Evolutionary conservation across 2,113 vertebrate species (phyloP).

Genomic region (Microtus montanus): DNA sequence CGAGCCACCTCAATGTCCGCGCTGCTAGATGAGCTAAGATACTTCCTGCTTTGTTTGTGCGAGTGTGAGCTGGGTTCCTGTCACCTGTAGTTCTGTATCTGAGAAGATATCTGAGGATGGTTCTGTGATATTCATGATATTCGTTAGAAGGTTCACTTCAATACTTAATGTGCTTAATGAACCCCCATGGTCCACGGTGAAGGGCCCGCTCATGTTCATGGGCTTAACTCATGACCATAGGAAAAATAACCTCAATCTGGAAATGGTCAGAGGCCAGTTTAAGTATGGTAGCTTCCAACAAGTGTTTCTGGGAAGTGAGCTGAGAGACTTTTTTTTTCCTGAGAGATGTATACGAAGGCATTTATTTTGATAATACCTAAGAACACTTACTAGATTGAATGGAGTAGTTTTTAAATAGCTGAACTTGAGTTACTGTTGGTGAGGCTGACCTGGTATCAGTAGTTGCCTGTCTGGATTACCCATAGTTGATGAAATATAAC

Average conservation of each 20-base stretch:
- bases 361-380: not conserved
- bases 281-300: constrained; percentile 15
- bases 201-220: not conserved
- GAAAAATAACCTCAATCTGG: not conserved
- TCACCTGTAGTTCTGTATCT: not conserved
- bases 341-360: not conserved
- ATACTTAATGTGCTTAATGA: constrained; percentile 4
- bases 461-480: not conserved
- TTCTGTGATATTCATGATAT: constrained; percentile 17
- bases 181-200: not conserved
- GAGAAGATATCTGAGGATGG: constrained; percentile 1
- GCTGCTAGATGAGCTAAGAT: not conserved
- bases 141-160: not conserved
- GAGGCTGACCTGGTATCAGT: not conserved
- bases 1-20: not conserved
- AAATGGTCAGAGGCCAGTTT: constrained; percentile 10
- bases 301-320: constrained; percentile 33
- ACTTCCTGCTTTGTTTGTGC: not conserved
- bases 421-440: not conserved
- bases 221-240: not conserved
- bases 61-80: not conserved
- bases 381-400: not conserved
- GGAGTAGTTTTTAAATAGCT: not conserved
- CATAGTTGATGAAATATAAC: not conserved
- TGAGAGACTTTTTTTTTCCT: constrained; percentile 35